phyloP scores from a whole-genome alignment of 1,140 invertebrate species.

The Magallana ariakensis region DNA sequence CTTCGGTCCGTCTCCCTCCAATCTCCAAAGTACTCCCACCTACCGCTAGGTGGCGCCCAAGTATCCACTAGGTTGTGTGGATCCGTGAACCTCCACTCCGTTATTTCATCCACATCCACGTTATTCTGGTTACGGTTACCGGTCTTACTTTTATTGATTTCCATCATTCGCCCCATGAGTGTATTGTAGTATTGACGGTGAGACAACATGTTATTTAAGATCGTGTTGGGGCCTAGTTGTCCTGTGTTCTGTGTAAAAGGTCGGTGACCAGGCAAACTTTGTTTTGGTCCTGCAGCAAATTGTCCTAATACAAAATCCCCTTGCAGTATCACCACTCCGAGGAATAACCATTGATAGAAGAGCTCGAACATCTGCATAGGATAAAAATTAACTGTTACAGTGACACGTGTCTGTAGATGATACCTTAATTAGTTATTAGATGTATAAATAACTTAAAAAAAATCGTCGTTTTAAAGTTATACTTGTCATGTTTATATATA shows the following conservation, averaged over 20 bases:
- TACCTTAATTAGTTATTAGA: too few relatives aligned
- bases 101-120: conserved; percentile 18
- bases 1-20: neutral
- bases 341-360: neutral
- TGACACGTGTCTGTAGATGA: too few relatives aligned
- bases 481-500: too few relatives aligned
- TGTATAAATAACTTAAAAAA: too few relatives aligned
- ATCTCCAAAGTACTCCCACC: conserved; percentile 20
- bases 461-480: too few relatives aligned
- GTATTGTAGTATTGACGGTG: neutral
- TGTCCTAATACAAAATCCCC: neutral
- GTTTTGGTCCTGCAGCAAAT: neutral
- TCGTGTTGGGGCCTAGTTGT: neutral
- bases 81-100: neutral
- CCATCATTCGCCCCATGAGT: conserved; percentile 3
- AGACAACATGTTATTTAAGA: neutral
- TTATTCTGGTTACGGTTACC: neutral
- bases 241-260: neutral
- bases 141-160: conserved; percentile 6
- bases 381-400: too few relatives aligned
- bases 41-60: conserved; percentile 1
- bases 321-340: neutral
- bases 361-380: neutral
- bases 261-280: neutral
- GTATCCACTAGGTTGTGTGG: neutral